A percentile compares a stretch with the other conserved stretches of the same genome.
phyloP scores from a whole-genome alignment of 2,113 vertebrate genomes.

The Cygnus buccinator region DNA sequence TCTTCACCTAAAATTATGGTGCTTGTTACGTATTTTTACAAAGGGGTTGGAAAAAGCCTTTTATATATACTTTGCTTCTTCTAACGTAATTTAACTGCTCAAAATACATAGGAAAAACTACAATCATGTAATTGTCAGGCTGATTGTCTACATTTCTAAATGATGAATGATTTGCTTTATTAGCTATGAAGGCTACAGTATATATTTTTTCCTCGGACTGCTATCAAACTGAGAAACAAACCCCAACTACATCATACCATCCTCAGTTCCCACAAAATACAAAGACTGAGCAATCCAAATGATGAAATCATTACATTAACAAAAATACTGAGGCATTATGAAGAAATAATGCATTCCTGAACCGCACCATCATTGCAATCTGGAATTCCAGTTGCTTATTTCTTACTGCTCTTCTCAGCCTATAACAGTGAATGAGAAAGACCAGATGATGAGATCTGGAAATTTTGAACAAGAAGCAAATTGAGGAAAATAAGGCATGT shows the following conservation, averaged over 20 bases:
- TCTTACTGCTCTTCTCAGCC: background rate
- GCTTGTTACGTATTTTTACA: background rate
- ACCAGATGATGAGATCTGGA: slow-evolving; percentile 32
- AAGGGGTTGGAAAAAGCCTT: background rate
- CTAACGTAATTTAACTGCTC: background rate
- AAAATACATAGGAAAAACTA: background rate
- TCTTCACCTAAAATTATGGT: background rate
- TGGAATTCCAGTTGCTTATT: background rate
- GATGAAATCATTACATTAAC: background rate
- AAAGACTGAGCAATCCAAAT: background rate
- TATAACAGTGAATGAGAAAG: background rate
- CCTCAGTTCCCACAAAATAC: background rate
- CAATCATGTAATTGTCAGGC: background rate
- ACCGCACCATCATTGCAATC: background rate
- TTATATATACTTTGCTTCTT: background rate
- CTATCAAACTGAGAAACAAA: background rate
- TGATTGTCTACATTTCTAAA: background rate
- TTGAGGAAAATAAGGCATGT: slow-evolving; percentile 38
- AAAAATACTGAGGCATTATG: background rate
- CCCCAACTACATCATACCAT: accelerated
- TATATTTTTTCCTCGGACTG: background rate
- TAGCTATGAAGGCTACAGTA: background rate
- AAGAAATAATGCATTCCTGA: slow-evolving; percentile 41
- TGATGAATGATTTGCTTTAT: background rate
- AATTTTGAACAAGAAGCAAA: slow-evolving; percentile 20